phyloP scores from a whole-genome alignment of 2,888 invertebrate species.

The Scrobipalpa costella region DNA sequence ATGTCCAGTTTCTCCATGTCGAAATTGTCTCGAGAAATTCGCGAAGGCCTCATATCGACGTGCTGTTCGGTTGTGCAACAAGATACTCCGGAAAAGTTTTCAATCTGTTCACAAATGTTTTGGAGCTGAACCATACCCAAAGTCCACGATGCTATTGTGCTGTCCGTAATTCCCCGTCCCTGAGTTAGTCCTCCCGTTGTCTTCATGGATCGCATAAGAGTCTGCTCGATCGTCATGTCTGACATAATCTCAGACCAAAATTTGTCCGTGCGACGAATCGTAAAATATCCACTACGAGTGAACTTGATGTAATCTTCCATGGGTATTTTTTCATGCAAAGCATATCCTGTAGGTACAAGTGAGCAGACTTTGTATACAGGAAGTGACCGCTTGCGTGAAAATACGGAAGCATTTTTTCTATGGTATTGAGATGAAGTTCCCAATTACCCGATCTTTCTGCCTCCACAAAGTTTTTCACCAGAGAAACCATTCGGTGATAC shows the following conservation, averaged over 20 bases:
- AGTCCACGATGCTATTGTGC: neutral
- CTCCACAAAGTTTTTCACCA: neutral
- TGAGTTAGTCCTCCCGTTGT: conserved; percentile 2
- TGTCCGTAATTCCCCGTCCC: neutral
- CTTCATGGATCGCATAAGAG: conserved; percentile 10
- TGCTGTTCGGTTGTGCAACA: no score
- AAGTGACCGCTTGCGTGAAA: conserved; percentile 11
- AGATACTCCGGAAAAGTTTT: no score
- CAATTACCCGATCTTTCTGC: conserved; percentile 9
- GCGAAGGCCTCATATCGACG: no score
- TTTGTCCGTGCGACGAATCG: neutral
- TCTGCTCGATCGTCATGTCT: conserved; percentile 14
- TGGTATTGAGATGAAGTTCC: neutral
- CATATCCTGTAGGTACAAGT: conserved; percentile 2
- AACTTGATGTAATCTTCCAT: neutral
- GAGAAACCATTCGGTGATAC: neutral
- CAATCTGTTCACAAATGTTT: neutral
- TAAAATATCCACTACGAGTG: neutral
- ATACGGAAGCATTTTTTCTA: conserved; percentile 11
- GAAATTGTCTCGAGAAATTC: no score
- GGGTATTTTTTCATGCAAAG: neutral
- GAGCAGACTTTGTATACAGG: neutral
- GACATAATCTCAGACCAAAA: neutral
- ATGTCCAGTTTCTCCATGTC: no score
- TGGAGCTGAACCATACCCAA: neutral